Conservation (phyloP, 2,888 invertebrate genomes). For the Nysson spinosus region DNA sequence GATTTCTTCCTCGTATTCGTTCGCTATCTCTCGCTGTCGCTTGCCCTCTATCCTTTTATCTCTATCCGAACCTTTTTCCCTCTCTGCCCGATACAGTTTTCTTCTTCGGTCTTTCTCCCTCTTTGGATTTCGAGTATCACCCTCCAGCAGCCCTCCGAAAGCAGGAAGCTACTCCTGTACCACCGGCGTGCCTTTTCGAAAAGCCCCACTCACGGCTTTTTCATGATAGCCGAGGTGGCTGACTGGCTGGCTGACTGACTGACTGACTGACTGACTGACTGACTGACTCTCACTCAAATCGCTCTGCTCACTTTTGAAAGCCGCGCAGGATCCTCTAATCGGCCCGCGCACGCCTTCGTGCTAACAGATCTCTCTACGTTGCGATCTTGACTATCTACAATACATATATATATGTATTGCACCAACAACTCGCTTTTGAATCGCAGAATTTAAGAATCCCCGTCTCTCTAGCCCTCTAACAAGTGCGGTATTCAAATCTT, state of each 20-base stretch:
- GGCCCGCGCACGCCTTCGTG: constrained; percentile 53
- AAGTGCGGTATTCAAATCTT: too few relatives aligned
- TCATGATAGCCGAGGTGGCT: constrained; percentile 48
- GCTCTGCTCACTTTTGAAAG: constrained; percentile 29
- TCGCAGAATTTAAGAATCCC: constrained; percentile 15
- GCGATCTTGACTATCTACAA: neutral
- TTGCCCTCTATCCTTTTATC: constrained; percentile 21
- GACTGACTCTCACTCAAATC: constrained; percentile 48
- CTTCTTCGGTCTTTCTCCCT: too few relatives aligned
- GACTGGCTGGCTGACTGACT: constrained; percentile 48
- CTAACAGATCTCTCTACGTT: constrained; percentile 19
- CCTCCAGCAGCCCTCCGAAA: constrained; percentile 30
- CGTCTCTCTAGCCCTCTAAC: neutral
- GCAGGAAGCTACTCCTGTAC: constrained; percentile 55
- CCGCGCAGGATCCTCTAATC: constrained; percentile 55
- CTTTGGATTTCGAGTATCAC: constrained; percentile 32
- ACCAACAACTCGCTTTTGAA: too few relatives aligned
- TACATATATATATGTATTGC: neutral
- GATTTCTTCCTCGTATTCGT: neutral
- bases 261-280: constrained; percentile 50
- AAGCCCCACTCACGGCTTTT: constrained; percentile 52
- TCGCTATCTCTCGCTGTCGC: constrained; percentile 7
- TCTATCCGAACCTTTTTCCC: constrained; percentile 11
- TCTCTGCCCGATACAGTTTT: too few relatives aligned
- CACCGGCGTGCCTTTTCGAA: constrained; percentile 54